A percentile compares a stretch with the other conserved stretches of the same genome.
Conservation (phyloP, 1,140 invertebrate species). For the Solen grandis region DNA sequence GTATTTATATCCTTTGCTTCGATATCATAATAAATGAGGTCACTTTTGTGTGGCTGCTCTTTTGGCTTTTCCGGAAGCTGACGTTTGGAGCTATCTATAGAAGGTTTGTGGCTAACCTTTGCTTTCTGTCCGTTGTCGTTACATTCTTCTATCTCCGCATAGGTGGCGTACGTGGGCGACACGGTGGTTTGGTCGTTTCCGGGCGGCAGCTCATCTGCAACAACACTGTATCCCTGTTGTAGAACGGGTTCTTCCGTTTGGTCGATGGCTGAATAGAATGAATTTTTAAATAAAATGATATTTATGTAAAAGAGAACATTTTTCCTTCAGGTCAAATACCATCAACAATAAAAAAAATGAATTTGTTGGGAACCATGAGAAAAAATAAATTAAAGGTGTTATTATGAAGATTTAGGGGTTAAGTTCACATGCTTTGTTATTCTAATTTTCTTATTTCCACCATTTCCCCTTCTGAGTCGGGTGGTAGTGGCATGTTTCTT, state of each 20-base stretch:
- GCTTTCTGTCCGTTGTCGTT: conserved; percentile 7
- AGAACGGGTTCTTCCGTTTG: not conserved
- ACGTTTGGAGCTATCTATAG: conserved; percentile 44
- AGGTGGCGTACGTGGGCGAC: conserved; percentile 11
- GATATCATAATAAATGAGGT: conserved; percentile 34
- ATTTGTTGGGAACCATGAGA: not conserved
- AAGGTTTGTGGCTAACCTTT: conserved; percentile 13
- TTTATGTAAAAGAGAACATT: not conserved
- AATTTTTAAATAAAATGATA: not conserved
- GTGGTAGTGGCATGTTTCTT: too few species aligned
- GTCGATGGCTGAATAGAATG: not conserved
- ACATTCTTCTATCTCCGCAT: conserved; percentile 47
- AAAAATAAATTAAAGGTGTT: not conserved
- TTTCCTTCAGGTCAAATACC: not conserved
- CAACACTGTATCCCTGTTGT: conserved; percentile 42
- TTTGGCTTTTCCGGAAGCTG: conserved; percentile 43
- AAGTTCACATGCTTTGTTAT: not conserved
- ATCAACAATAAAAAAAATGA: not conserved
- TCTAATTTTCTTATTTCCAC: too few species aligned
- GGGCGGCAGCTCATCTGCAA: conserved; percentile 28
- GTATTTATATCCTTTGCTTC: conserved; percentile 39
- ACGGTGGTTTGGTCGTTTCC: not conserved
- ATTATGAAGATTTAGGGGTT: not conserved
- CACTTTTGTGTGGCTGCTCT: not conserved
- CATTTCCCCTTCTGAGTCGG: too few species aligned